Conservation (phyloP, 2,797 vertebrate species). For the Syngnathus acus region DNA sequence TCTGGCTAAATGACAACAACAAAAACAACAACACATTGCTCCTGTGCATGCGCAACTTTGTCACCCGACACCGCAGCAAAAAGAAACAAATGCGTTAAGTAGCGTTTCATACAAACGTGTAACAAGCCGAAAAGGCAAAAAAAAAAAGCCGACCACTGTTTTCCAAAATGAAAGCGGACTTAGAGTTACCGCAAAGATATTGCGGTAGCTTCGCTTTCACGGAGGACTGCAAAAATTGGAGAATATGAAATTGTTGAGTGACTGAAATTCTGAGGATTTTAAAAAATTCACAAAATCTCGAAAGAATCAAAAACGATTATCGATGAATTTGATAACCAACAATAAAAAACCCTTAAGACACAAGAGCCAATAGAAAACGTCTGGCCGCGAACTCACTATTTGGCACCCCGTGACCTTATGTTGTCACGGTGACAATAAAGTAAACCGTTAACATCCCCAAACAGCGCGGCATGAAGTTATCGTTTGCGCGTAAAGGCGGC, state of each 20-base stretch:
- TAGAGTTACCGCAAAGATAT: too few species aligned
- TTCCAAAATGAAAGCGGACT: too few species aligned
- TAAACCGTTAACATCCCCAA: not conserved
- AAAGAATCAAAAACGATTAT: too few species aligned
- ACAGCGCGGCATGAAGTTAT: not conserved
- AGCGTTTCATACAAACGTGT: not conserved
- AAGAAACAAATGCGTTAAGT: not conserved
- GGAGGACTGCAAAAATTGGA: too few species aligned
- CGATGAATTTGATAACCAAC: too few species aligned
- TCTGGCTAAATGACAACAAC: slow-evolving; percentile 61
- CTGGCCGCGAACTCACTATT: not conserved
- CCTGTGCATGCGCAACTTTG: not conserved
- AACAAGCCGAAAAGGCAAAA: too few species aligned
- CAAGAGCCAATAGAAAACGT: not conserved
- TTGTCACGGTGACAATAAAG: not conserved
- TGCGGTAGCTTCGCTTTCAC: too few species aligned
- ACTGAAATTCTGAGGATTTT: too few species aligned
- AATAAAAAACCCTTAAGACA: not conserved
- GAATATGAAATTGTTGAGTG: too few species aligned
- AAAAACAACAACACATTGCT: slow-evolving; percentile 40
- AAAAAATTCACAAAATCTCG: too few species aligned
- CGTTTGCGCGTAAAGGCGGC: slow-evolving; percentile 24
- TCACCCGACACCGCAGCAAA: not conserved
- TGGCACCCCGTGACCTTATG: not conserved
- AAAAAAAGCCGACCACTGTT: too few species aligned